Base-by-base conservation (phyloP, 2,888 invertebrate genomes). In the Pheosia gnoma region DNA sequence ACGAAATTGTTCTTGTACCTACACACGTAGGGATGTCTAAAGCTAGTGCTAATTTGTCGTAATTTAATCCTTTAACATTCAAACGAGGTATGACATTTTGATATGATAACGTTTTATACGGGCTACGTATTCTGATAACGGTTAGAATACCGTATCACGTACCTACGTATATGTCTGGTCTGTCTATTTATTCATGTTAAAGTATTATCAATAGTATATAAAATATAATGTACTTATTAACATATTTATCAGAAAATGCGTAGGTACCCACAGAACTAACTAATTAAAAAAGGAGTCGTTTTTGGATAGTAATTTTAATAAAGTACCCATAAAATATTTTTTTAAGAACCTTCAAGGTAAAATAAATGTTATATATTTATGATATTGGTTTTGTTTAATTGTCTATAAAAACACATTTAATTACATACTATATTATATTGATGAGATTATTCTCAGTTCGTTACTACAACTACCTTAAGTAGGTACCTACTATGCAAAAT, bases 401-500 rank as follows among this genome's bases (percentile, higher is more conserved):
- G 25, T 25, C 25, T 25, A 25, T 25, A 25, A 25, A 25, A 1
- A 25, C 25, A 25, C 25, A 25, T 25, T 25, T 25, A 25, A 25
- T 25, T 1, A 25, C 25, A 25, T 25, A 25, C 25, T 25, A 25
- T 25, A 25, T 25, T 25, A 25, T 25, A 1, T 25, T 25, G 25
- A 25, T 25, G 25, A 25, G 25, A 25, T 25, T 25, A 25, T 45
- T 6, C 9, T 4, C 43, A 9, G 9, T 47, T 47, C 9, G 9
- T n/a, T 47, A 47, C 4, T 47, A 47, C 47, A 47, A 47, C 5
- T 3, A 47, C 47, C n/a, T 5, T 9, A n/a, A 47, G 9, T n/a
- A 47, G 0, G 47, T 47, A 39, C 6, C 39, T 39, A 47, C 47
- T 25, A 47, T 11, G 57, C 55, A 61, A 69, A 77, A 79, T 69